A percentile compares a stretch with the other conserved stretches of the same genome.
phyloP scores from a whole-genome alignment of 2,113 vertebrate species.

The Vicugna pacos region DNA sequence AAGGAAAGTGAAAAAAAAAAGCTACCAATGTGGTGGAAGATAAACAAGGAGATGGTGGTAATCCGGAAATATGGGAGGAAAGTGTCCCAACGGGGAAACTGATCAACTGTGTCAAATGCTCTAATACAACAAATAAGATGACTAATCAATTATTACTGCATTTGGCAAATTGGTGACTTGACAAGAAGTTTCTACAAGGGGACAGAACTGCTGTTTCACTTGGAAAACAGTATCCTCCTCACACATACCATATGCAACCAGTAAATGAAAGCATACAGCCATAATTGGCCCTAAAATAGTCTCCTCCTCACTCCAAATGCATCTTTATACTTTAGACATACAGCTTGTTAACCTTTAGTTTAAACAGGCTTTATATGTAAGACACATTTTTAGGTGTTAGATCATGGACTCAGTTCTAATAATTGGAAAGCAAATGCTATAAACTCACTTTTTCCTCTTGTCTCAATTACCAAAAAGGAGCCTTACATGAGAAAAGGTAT shows the following conservation, averaged over 20 bases:
- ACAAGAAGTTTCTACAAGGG: neutral
- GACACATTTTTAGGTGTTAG: neutral
- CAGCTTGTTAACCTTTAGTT: neutral
- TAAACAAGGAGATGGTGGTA: neutral
- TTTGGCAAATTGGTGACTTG: neutral
- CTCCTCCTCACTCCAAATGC: neutral
- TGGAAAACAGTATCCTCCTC: neutral
- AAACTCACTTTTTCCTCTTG: neutral
- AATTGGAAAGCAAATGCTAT: conserved; percentile 12
- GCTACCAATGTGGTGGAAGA: neutral
- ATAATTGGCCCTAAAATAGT: neutral
- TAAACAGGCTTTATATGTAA: neutral
- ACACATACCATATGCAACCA: neutral
- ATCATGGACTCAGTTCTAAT: neutral
- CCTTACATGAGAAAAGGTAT: neutral
- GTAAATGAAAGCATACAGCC: neutral
- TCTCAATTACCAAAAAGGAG: neutral
- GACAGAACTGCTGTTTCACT: neutral
- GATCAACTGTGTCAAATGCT: neutral
- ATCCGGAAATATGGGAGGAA: neutral
- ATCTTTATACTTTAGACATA: neutral
- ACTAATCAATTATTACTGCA: neutral
- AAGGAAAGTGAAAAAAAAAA: neutral
- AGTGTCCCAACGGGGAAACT: neutral
- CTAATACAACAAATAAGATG: neutral